These are phyloP conservation scores for Riptortus pedestris DNA, from an alignment of 1,140 invertebrate genomes.

Conservation along the genomic window DNA sequence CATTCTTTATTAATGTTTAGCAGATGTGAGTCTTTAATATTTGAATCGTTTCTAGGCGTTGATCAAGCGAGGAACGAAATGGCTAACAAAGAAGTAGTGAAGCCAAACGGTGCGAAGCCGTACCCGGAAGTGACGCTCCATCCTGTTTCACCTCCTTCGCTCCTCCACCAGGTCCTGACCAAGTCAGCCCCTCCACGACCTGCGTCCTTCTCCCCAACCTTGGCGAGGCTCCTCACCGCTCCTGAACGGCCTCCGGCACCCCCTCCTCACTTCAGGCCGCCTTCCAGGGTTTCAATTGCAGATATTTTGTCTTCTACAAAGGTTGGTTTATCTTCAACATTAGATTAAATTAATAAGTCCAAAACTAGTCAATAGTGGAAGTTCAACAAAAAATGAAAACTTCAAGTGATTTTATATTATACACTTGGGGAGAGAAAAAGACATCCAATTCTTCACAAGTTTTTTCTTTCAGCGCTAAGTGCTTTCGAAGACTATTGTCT, in stretches of 20 bases:
- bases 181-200: conserved; percentile 38
- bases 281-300: conserved; percentile 52
- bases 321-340: conserved; percentile 21
- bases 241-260: conserved; percentile 40
- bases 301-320: conserved; percentile 41
- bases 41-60: background rate
- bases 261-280: conserved; percentile 26
- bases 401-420: too few species aligned
- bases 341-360: conserved; percentile 20
- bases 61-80: background rate
- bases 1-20: too few species aligned
- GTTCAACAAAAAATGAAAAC: too few species aligned
- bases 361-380: too few species aligned
- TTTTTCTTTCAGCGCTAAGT: too few species aligned
- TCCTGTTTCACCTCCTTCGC: conserved; percentile 56
- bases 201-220: conserved; percentile 60
- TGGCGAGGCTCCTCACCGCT: conserved; percentile 63
- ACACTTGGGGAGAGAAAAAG: too few species aligned
- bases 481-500: too few species aligned
- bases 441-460: too few species aligned
- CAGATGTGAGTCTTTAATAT: too few species aligned
- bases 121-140: conserved; percentile 67
- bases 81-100: conserved; percentile 19
- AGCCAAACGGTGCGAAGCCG: conserved; percentile 42
- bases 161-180: conserved; percentile 63